phyloP scores from a whole-genome alignment of 1,140 invertebrate species.

The Heterodera schachtii region DNA sequence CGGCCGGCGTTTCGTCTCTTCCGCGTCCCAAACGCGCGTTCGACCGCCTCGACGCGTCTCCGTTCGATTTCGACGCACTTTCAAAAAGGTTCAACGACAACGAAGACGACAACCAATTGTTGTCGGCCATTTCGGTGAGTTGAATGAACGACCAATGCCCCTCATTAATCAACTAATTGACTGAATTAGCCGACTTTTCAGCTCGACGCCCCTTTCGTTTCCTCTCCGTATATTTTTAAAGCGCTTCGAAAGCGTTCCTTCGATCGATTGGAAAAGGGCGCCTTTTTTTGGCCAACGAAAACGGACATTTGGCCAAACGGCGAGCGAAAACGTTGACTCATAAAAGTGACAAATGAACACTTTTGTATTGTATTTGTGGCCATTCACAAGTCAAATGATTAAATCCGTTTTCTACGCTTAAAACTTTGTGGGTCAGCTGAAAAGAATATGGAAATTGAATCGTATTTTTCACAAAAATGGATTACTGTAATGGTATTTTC shows the following conservation, averaged over 20 bases:
- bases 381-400: too few species aligned
- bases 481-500: too few species aligned
- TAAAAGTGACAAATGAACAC: too few species aligned
- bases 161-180: too few species aligned
- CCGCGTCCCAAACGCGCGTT: constrained; percentile 21
- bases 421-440: too few species aligned
- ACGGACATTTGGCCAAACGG: constrained; percentile 12
- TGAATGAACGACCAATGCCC: not conserved
- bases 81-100: constrained; percentile 26
- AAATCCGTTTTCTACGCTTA: too few species aligned
- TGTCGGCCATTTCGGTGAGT: constrained; percentile 19
- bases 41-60: constrained; percentile 25
- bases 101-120: constrained; percentile 25
- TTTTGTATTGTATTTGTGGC: too few species aligned
- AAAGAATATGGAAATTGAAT: too few species aligned
- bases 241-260: constrained; percentile 16
- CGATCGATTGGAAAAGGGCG: constrained; percentile 19
- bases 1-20: not conserved
- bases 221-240: constrained; percentile 10
- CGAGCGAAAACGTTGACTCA: too few species aligned
- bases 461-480: too few species aligned
- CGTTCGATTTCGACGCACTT: constrained; percentile 28
- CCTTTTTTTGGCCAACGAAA: constrained; percentile 20
- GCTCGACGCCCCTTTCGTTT: not conserved
- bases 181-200: not conserved